Base-by-base conservation (phyloP, 2,797 vertebrate genomes). In the Simalia tracyae region DNA sequence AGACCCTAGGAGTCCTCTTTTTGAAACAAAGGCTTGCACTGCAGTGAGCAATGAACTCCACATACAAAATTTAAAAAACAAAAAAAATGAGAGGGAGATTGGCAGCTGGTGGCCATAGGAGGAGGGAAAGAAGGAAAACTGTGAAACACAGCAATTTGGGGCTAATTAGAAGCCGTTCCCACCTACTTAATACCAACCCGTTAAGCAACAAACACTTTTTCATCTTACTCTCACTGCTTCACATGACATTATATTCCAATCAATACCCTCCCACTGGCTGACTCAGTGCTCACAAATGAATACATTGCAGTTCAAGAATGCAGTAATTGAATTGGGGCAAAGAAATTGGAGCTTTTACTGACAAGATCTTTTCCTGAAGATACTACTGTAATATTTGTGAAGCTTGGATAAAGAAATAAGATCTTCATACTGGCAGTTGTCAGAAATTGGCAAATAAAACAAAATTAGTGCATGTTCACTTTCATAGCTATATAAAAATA, bases 161-260 rank as follows among this genome's bases (percentile, higher is more conserved):
- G 97, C 98, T 98, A 99, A 99, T 99, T 98, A 98, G 98, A 98
- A 98, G 97, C 97, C 98, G 97, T 98, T 98, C 98, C 98, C 97
- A 97, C 98, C 98, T 98, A 98, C 98, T 99, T 99, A 98, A 98
- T 98, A 98, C 98, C 98, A 98, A 98, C 98, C 98, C 98, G 99
- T 99, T 99, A 99, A 98, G 98, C 98, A 98, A 98, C 98, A 98
- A 98, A 97, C 95, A 97, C 97, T 97, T 97, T 87, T 98, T 97
- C 98, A 98, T 98, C 98, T 97, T 97, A 91, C 95, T 98, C 98
- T 98, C 92, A 89, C 97, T 97, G 98, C 97, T 97, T 97, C 98
- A 98, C 98, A 98, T 98, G 98, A 98, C 98, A 98, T 97, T 97
- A 96, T 98, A 97, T 97, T 98, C 98, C 96, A 98, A 98, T 99